Percentiles rank a stretch among this genome's conserved stretches.
These are phyloP conservation scores for Myotis davidii DNA, from an alignment of 2,113 vertebrate genomes.

Conservation along the genomic window DNA sequence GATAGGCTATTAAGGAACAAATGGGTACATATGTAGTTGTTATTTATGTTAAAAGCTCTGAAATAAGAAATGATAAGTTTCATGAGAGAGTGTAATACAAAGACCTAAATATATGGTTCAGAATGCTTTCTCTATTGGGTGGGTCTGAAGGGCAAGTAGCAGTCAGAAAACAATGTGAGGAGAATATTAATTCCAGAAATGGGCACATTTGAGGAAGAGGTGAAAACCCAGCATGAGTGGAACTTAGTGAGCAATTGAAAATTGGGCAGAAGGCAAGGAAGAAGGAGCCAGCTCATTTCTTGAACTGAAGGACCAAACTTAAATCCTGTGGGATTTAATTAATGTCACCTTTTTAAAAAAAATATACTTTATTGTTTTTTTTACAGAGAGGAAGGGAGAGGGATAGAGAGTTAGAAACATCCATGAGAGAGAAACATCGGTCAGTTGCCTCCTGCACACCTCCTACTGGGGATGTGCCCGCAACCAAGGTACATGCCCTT, in stretches of 20 bases:
- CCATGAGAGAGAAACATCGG: too few species aligned
- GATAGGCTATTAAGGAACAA: neutral
- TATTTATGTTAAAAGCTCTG: neutral
- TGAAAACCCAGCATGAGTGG: neutral
- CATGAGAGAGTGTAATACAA: neutral
- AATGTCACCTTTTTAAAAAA: neutral
- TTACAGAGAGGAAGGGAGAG: too few species aligned
- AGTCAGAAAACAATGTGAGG: neutral
- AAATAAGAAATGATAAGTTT: neutral
- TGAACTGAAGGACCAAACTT: neutral
- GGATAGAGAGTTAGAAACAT: too few species aligned
- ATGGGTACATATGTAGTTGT: neutral
- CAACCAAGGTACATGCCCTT: too few species aligned
- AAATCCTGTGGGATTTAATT: neutral
- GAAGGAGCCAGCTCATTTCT: neutral
- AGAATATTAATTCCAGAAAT: neutral
- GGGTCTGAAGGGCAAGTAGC: neutral
- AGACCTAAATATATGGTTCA: neutral
- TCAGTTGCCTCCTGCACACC: too few species aligned
- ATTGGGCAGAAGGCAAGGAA: neutral
- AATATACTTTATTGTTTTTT: too few species aligned
- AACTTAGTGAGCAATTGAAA: neutral
- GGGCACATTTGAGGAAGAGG: neutral
- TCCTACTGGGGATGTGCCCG: too few species aligned
- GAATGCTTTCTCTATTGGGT: neutral